These are phyloP conservation scores for Phasia obesa DNA, from an alignment of 2,888 invertebrate species.

Conservation along the genomic window DNA sequence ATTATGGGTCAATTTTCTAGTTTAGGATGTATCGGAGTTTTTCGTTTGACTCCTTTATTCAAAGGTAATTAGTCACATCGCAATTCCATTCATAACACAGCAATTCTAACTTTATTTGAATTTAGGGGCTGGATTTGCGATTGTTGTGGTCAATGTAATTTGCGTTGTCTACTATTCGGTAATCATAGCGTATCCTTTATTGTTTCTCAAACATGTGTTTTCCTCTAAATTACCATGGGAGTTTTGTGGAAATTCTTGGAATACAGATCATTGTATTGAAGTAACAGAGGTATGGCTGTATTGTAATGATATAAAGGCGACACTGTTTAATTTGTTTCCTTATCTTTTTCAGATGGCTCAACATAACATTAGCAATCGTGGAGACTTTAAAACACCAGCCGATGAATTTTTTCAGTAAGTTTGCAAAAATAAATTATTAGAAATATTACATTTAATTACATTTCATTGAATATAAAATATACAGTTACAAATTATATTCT, in stretches of 20 bases:
- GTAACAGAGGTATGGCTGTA: constrained; percentile 72
- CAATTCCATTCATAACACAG: neutral
- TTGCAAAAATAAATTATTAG: neutral
- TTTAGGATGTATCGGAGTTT: constrained; percentile 91
- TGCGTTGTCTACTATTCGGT: constrained; percentile 93
- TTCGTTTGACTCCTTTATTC: constrained; percentile 91
- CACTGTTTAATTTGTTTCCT: constrained; percentile 1
- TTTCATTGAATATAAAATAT: too few species aligned
- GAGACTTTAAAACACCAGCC: constrained; percentile 85
- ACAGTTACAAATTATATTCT: too few species aligned
- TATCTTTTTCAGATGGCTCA: constrained; percentile 69
- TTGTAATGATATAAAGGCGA: too few species aligned
- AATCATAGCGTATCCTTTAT: constrained; percentile 92
- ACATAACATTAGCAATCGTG: constrained; percentile 72
- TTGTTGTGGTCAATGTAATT: constrained; percentile 90
- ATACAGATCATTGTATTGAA: constrained; percentile 87
- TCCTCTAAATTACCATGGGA: constrained; percentile 89
- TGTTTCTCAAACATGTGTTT: constrained; percentile 89
- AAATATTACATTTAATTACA: too few species aligned
- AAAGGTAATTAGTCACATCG: constrained; percentile 86
- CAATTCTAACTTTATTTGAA: neutral
- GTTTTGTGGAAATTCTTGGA: constrained; percentile 91
- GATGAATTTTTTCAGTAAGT: constrained; percentile 93
- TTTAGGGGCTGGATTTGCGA: constrained; percentile 92
- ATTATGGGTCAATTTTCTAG: constrained; percentile 93